Evolutionary conservation across 1,140 invertebrate genomes (phyloP).

Genomic region (Drosophila ohnishii): DNA sequence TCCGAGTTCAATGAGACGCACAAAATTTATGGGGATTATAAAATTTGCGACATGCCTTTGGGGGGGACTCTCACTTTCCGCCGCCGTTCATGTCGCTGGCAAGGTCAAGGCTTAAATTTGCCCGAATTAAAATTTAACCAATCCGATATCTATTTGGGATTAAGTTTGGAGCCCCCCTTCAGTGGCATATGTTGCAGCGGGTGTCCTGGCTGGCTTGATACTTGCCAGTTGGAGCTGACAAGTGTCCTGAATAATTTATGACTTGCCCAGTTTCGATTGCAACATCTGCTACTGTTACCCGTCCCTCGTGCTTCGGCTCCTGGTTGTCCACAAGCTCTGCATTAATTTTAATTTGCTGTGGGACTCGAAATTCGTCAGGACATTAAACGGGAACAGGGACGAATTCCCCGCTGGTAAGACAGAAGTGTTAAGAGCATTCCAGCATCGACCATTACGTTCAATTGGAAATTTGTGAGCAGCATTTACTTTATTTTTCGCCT

Average conservation of each 20-base stretch:
- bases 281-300: slow-evolving; percentile 45
- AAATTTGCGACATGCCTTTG: slow-evolving; percentile 60
- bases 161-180: slow-evolving; percentile 21
- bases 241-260: slow-evolving; percentile 78
- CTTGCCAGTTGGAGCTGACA: slow-evolving; percentile 73
- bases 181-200: slow-evolving; percentile 37
- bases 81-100: slow-evolving; percentile 5
- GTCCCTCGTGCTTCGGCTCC: background rate
- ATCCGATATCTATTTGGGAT: slow-evolving; percentile 19
- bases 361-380: slow-evolving; percentile 29
- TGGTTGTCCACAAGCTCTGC: slow-evolving; percentile 27
- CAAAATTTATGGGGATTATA: slow-evolving; percentile 63
- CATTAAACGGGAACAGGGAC: slow-evolving; percentile 15
- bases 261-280: slow-evolving; percentile 53
- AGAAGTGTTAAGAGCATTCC: slow-evolving; percentile 31
- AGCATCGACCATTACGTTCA: slow-evolving; percentile 38
- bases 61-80: slow-evolving; percentile 20
- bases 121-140: slow-evolving; percentile 37
- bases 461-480: slow-evolving; percentile 62
- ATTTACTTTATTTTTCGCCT: slow-evolving; percentile 63
- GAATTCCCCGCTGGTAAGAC: slow-evolving; percentile 27
- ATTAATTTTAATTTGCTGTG: slow-evolving; percentile 66
- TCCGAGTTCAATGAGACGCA: slow-evolving; percentile 63
- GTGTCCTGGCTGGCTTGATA: slow-evolving; percentile 26
- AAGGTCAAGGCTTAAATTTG: slow-evolving; percentile 54